phyloP scores from a whole-genome alignment of 2,113 vertebrate genomes.

The Atherinomorus stipes region DNA sequence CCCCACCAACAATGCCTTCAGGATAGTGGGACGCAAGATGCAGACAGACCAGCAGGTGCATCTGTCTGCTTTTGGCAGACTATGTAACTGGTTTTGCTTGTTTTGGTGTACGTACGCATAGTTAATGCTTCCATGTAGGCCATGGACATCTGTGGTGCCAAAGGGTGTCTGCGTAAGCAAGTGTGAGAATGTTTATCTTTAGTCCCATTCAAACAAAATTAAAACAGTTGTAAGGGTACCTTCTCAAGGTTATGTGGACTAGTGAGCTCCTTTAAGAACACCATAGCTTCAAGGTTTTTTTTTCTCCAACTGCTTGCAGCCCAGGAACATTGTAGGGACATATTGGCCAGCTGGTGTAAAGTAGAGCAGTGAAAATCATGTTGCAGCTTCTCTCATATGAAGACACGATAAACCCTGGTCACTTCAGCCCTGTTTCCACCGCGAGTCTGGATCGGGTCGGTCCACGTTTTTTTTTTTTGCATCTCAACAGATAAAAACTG shows the following conservation, averaged over 20 bases:
- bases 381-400: neutral
- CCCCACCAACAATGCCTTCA: constrained; percentile 86
- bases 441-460: no score
- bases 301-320: neutral
- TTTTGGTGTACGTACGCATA: neutral
- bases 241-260: neutral
- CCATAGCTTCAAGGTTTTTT: neutral
- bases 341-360: no score
- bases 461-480: no score
- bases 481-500: no score
- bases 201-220: neutral
- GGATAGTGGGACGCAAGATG: constrained; percentile 92
- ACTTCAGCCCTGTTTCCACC: no score
- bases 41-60: constrained; percentile 91
- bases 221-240: neutral
- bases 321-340: neutral
- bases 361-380: neutral
- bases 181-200: constrained; percentile 26
- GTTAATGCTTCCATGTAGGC: constrained; percentile 9
- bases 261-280: neutral
- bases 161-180: constrained; percentile 17
- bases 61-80: neutral
- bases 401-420: no score
- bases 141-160: constrained; percentile 3
- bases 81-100: neutral